phyloP scores from a whole-genome alignment of 1,140 invertebrate genomes.

The Pseudomyrmex sp. region DNA sequence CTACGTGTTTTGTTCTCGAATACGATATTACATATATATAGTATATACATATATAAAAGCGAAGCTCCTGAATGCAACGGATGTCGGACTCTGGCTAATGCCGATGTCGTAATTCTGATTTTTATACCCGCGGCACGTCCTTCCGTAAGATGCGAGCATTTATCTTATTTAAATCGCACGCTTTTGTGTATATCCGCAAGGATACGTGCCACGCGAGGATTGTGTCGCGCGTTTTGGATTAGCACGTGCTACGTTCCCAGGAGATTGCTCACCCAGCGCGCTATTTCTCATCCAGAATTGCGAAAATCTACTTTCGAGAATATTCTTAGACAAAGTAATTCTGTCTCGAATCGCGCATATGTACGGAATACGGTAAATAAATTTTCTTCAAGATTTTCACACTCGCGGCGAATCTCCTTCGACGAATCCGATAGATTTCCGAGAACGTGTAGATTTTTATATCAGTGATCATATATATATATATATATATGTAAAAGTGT shows the following conservation, averaged over 20 bases:
- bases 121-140: constrained; percentile 60
- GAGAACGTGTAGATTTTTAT: background rate
- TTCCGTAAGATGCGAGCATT: constrained; percentile 55
- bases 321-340: constrained; percentile 13
- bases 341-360: background rate
- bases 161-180: constrained; percentile 58
- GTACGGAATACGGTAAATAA: background rate
- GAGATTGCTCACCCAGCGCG: constrained; percentile 15
- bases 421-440: background rate
- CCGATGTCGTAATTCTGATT: constrained; percentile 65
- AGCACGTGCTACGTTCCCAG: constrained; percentile 14
- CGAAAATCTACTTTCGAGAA: constrained; percentile 43
- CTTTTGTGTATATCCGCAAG: constrained; percentile 44
- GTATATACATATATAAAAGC: background rate
- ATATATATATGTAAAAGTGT: background rate
- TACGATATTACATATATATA: background rate
- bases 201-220: constrained; percentile 45
- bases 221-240: constrained; percentile 58
- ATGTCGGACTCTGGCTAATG: constrained; percentile 65
- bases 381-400: no score
- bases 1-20: constrained; percentile 29
- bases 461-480: background rate
- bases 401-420: background rate
- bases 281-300: constrained; percentile 48
- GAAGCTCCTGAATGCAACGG: constrained; percentile 35